Evolutionary conservation across 2,797 vertebrate genomes (phyloP), one percentile per base, ranked within the genome.

Genomic region (Hypotaenidia okinawae): DNA sequence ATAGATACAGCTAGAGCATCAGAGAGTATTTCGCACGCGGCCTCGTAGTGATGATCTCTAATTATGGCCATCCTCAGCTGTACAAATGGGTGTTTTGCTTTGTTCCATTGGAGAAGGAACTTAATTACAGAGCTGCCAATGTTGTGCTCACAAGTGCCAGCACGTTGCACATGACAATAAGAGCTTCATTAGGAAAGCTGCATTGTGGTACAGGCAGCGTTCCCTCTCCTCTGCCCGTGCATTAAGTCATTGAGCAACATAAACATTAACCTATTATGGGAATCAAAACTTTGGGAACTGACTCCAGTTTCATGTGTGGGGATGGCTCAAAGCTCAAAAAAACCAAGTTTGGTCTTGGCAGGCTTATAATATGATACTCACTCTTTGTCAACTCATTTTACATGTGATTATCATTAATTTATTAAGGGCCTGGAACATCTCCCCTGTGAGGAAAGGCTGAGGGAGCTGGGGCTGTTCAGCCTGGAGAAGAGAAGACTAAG

Each of bases 341-440:
- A 93, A 17, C 41, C 58, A 93, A 79, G 87, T 91, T 96, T 4
- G 11, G 52, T 51, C 88, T 96, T 97, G 96, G 93, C 94, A 96
- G 93, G 86, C 75, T 90, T 64, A 25, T 28, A 81, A 69, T 90
- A 41, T 12, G 61, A 72, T 18, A 73, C 16, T 0, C 17, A 0
- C 51, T 84, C 66, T 90, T 83, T 96, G 95, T 97, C 84, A 82
- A 63, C 76, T 96, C 88, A 27, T 89, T 93, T 87, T 92, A 78
- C 80, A 64, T 27, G 94, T 94, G 95, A 93, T 97, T 94, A 78
- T n/a, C 15, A 95, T 94, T 35, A 35, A 10, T 35, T 35, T 35
- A 35, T 35, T 35, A 35, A 35, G 35, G 35, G 35, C n/a, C n/a
- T n/a, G n/a, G n/a, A n/a, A n/a, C n/a, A n/a, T n/a, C n/a, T n/a